Evolutionary conservation across 2,888 invertebrate species (phyloP).

Genomic region (Ornithoptera priamus): DNA sequence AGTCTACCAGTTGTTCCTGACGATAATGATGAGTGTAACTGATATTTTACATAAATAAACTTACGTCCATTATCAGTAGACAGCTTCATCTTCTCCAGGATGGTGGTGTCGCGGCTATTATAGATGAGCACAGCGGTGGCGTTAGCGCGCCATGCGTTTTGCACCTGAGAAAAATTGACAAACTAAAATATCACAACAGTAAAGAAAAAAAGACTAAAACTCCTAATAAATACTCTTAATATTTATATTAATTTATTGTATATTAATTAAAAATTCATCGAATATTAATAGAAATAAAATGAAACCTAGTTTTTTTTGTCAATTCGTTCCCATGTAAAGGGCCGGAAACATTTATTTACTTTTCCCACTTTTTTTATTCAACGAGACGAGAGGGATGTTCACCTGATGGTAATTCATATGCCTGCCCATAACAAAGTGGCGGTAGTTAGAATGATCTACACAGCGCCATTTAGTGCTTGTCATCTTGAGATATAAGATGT

Average conservation of each 20-base stretch:
- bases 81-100: slow-evolving; percentile 88
- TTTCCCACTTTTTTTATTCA: too few species aligned
- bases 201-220: background rate
- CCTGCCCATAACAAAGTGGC: too few species aligned
- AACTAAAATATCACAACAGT: background rate
- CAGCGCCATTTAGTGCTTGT: too few species aligned
- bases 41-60: slow-evolving; percentile 47
- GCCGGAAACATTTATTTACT: too few species aligned
- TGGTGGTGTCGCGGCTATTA: slow-evolving; percentile 85
- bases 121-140: slow-evolving; percentile 91
- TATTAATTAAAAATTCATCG: too few species aligned
- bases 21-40: background rate
- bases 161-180: slow-evolving; percentile 66
- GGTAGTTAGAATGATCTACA: too few species aligned
- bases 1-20: background rate
- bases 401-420: too few species aligned
- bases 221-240: background rate
- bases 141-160: slow-evolving; percentile 85
- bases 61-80: slow-evolving; percentile 83
- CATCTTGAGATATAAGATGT: too few species aligned
- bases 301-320: too few species aligned
- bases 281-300: too few species aligned
- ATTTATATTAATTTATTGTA: background rate
- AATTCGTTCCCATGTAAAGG: too few species aligned
- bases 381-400: too few species aligned